phyloP scores from a whole-genome alignment of 2,797 vertebrate genomes.

The Muraenolepis orangiensis region DNA sequence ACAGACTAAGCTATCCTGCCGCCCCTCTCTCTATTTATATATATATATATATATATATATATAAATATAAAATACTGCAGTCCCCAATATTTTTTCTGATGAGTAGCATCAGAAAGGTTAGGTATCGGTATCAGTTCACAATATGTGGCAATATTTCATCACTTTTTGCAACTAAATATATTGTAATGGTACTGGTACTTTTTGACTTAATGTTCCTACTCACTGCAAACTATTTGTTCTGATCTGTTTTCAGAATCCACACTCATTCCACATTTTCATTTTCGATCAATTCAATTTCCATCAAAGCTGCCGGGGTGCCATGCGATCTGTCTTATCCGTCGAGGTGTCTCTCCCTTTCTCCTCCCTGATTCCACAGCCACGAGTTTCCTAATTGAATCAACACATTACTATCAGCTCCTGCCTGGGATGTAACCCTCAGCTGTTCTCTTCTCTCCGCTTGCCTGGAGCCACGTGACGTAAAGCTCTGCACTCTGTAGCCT shows the following conservation, averaged over 20 bases:
- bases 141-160: neutral
- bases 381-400: neutral
- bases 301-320: constrained; percentile 4
- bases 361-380: neutral
- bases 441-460: constrained; percentile 12
- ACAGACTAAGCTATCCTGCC: too few relatives aligned
- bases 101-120: too few relatives aligned
- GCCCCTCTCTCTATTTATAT: too few relatives aligned
- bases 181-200: too few relatives aligned
- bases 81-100: neutral
- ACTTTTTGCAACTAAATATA: too few relatives aligned
- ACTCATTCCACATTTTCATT: neutral
- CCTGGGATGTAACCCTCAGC: constrained; percentile 28
- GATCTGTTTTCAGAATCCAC: too few relatives aligned
- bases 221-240: too few relatives aligned
- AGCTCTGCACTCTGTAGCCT: constrained; percentile 40
- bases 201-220: too few relatives aligned
- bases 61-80: neutral
- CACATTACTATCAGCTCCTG: constrained; percentile 21
- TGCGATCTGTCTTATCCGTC: neutral
- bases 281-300: neutral
- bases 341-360: too few relatives aligned
- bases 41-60: neutral
- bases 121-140: too few relatives aligned
- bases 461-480: constrained; percentile 9